Percentiles rank a stretch among this genome's conserved stretches.
These are phyloP conservation scores for Hyperoplus lanceolatus DNA, from an alignment of 2,797 vertebrate genomes.

Conservation along the genomic window DNA sequence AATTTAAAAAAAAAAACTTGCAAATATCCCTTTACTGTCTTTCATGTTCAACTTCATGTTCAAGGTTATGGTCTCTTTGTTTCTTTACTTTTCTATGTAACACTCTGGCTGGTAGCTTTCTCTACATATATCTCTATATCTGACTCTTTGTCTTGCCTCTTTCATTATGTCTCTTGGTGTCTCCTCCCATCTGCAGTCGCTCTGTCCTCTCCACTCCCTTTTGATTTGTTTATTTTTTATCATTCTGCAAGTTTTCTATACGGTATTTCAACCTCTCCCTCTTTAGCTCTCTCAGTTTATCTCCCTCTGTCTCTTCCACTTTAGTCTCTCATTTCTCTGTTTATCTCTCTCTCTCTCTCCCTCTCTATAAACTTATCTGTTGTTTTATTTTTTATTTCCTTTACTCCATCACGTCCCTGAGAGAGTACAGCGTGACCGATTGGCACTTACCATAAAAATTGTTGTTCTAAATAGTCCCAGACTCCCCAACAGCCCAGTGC, in stretches of 20 bases:
- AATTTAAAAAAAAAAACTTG: neutral
- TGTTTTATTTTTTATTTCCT: conserved; percentile 15
- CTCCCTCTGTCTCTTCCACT: conserved; percentile 28
- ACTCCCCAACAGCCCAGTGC: conserved; percentile 41
- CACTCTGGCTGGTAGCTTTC: neutral
- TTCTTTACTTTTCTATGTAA: neutral
- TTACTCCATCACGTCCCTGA: conserved; percentile 29
- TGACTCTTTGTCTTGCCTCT: conserved; percentile 17
- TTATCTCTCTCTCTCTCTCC: neutral
- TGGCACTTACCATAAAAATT: conserved; percentile 70
- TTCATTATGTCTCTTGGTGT: conserved; percentile 16
- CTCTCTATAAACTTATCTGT: conserved; percentile 5
- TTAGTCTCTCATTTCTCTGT: conserved; percentile 22
- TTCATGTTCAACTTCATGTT: neutral
- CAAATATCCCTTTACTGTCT: neutral
- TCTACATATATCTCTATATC: neutral
- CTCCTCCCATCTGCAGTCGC: neutral
- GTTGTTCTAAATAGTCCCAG: conserved; percentile 70
- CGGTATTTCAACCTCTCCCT: conserved; percentile 13
- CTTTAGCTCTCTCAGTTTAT: neutral
- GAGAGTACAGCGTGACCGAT: conserved; percentile 66
- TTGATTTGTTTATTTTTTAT: neutral
- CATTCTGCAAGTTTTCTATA: neutral
- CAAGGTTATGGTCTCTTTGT: conserved; percentile 24
- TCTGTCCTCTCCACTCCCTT: neutral